Conservation (phyloP, 2,797 vertebrate species). For the Octomys mimax region DNA sequence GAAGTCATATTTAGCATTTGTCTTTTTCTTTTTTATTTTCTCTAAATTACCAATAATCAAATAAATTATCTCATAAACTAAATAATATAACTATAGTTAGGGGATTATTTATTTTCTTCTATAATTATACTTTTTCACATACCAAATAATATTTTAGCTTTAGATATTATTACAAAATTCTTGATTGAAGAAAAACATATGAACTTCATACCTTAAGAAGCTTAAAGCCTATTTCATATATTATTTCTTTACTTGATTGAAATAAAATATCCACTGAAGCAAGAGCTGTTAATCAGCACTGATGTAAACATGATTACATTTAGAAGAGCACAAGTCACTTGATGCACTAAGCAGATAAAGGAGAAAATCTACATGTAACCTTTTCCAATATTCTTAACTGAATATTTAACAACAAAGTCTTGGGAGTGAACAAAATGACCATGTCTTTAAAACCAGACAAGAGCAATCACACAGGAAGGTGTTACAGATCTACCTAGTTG, state of each 20-base stretch:
- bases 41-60: constrained; percentile 48
- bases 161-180: not conserved
- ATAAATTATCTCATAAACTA: constrained; percentile 56
- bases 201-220: constrained; percentile 32
- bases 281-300: not conserved
- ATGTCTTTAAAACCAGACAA: constrained; percentile 39
- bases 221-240: constrained; percentile 34
- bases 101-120: not conserved
- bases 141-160: not conserved
- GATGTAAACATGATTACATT: not conserved
- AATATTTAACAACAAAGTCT: constrained; percentile 39
- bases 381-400: not conserved
- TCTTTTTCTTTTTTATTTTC: constrained; percentile 52
- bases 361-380: not conserved
- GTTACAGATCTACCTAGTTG: not conserved
- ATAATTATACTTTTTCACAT: constrained; percentile 32
- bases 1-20: constrained; percentile 49
- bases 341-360: not conserved
- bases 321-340: not conserved
- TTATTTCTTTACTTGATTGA: constrained; percentile 29
- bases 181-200: constrained; percentile 66
- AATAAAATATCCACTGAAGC: constrained; percentile 48
- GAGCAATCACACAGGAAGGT: not conserved
- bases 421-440: not conserved
- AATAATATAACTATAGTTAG: not conserved